Conservation (phyloP, 2,888 invertebrate genomes). For the Acanthosoma haemorrhoidale region DNA sequence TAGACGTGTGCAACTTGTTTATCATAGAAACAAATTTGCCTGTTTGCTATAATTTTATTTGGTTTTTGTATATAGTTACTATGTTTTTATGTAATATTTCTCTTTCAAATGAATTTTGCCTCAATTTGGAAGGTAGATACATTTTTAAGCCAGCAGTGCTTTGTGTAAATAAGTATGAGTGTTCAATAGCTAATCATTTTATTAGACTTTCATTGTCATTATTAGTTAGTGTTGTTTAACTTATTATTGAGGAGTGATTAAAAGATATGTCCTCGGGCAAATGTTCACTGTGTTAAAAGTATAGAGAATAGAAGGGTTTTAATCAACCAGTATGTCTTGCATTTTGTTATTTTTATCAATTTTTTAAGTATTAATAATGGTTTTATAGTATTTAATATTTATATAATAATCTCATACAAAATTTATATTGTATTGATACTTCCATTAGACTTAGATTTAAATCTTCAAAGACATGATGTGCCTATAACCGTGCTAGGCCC, state of each 20-base stretch:
- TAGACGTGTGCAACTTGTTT: not conserved
- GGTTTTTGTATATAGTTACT: not conserved
- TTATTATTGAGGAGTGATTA: too few species aligned
- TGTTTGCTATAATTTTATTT: not conserved
- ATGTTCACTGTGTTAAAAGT: too few species aligned
- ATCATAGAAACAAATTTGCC: not conserved
- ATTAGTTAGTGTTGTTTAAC: too few species aligned
- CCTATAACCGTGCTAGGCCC: not conserved
- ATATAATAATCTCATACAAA: not conserved
- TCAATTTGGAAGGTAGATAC: not conserved
- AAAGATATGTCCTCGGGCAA: too few species aligned
- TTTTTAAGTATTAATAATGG: not conserved
- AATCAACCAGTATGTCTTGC: not conserved
- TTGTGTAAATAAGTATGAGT: conserved; percentile 14
- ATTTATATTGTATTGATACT: not conserved
- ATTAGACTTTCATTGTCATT: conserved; percentile 17
- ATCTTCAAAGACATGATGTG: not conserved
- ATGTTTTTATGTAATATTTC: not conserved
- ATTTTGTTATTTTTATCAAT: too few species aligned
- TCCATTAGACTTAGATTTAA: conserved; percentile 3
- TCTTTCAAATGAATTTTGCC: not conserved
- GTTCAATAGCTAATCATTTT: conserved; percentile 18
- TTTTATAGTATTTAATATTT: not conserved
- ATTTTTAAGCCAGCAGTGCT: conserved; percentile 26
- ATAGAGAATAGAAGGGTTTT: too few species aligned